These are phyloP conservation scores for Calephelis virginiensis DNA, from an alignment of 1,140 invertebrate species.

Conservation along the genomic window DNA sequence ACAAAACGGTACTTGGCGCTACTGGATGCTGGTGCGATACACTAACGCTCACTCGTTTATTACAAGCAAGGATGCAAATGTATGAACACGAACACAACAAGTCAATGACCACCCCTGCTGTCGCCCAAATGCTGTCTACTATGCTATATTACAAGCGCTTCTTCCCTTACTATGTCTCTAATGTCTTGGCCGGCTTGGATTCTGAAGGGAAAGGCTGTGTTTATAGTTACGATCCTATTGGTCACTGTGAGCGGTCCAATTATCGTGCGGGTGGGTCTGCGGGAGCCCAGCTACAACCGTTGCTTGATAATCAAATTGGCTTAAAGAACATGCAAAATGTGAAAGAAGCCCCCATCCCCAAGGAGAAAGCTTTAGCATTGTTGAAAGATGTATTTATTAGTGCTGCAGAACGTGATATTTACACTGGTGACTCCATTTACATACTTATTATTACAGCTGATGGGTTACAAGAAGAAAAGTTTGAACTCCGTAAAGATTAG, in stretches of 20 bases:
- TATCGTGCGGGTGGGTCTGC: slow-evolving; percentile 93
- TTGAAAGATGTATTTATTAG: slow-evolving; percentile 98
- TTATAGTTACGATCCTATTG: slow-evolving; percentile 98
- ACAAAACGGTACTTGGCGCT: slow-evolving; percentile 91
- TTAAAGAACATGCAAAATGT: slow-evolving; percentile 90
- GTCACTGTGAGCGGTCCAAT: slow-evolving; percentile 90
- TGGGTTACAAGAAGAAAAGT: slow-evolving; percentile 86
- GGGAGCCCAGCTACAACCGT: slow-evolving; percentile 88
- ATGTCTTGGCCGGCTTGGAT: slow-evolving; percentile 94
- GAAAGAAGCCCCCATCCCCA: slow-evolving; percentile 80
- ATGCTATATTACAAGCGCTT: slow-evolving; percentile 98
- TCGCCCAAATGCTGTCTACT: slow-evolving; percentile 96
- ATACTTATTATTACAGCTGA: slow-evolving; percentile 95
- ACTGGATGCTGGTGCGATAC: slow-evolving; percentile 99
- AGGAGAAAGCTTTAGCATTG: slow-evolving; percentile 90
- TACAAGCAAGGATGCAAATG: slow-evolving; percentile 94
- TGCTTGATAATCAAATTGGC: slow-evolving; percentile 95
- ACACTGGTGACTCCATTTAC: slow-evolving; percentile 94
- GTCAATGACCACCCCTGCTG: slow-evolving; percentile 93
- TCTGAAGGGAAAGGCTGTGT: slow-evolving; percentile 94
- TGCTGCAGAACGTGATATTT: slow-evolving; percentile 97
- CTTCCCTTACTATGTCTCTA: slow-evolving; percentile 98
- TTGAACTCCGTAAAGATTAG: slow-evolving; percentile 89
- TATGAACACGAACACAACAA: slow-evolving; percentile 98
- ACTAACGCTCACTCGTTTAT: slow-evolving; percentile 92